These are phyloP conservation scores for Anoplopoma fimbria DNA, from an alignment of 2,113 vertebrate species.

Conservation along the genomic window DNA sequence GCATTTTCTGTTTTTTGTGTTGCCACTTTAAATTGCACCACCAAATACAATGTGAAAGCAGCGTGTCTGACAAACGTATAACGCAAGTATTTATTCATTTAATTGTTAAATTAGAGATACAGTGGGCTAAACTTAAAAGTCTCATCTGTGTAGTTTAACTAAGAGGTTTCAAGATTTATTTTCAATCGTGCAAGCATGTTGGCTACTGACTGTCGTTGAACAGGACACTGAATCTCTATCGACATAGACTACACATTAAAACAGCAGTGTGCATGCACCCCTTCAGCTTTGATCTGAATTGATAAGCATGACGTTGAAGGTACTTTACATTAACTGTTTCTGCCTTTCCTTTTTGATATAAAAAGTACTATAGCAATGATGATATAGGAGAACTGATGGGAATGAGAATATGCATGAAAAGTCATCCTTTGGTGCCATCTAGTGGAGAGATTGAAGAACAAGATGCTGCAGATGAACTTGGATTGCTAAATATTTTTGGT, in stretches of 20 bases:
- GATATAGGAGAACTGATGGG: background rate
- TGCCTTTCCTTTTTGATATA: background rate
- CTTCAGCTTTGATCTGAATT: background rate
- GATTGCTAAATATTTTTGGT: slow-evolving; percentile 4
- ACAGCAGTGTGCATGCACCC: background rate
- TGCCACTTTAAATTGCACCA: background rate
- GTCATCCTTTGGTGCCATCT: slow-evolving; percentile 61
- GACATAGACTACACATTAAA: background rate
- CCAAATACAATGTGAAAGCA: background rate
- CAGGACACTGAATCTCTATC: background rate
- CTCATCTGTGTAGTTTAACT: background rate
- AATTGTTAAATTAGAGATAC: background rate
- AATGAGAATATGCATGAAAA: background rate
- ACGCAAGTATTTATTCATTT: background rate
- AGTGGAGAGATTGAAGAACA: slow-evolving; percentile 20
- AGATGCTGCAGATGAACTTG: background rate
- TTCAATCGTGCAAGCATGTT: background rate
- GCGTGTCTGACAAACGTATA: background rate
- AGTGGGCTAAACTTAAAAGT: background rate
- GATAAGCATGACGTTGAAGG: background rate
- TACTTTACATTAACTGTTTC: background rate
- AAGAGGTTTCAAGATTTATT: background rate
- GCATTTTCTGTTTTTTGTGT: background rate
- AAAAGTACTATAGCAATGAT: background rate
- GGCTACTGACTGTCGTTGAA: background rate